Conservation (phyloP, 2,113 vertebrate genomes). For the Ovis aries region DNA sequence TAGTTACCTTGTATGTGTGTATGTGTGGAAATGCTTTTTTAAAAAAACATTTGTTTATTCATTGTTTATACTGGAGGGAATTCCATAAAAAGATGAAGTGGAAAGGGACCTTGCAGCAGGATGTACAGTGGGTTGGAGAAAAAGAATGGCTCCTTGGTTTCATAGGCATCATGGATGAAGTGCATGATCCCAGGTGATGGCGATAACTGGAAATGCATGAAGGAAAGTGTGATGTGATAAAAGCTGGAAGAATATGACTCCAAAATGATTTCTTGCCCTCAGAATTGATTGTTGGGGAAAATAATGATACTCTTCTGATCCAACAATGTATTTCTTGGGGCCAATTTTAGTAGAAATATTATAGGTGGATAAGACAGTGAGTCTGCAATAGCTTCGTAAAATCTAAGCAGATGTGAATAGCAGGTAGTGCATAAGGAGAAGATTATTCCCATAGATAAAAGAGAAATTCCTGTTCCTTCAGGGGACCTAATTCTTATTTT, state of each 20-base stretch:
- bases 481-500: not conserved
- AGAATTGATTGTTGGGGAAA: not conserved
- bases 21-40: not conserved
- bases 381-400: not conserved
- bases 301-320: not conserved
- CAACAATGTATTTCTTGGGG: not conserved
- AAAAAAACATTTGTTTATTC: not conserved
- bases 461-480: not conserved
- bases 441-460: not conserved
- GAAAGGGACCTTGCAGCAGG: not conserved
- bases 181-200: not conserved
- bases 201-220: not conserved
- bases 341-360: not conserved
- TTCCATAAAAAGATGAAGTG: not conserved
- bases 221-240: not conserved
- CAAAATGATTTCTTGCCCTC: not conserved
- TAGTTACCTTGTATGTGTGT: not conserved
- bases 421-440: not conserved
- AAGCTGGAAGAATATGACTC: not conserved
- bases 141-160: not conserved
- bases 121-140: fast-evolving
- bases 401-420: not conserved
- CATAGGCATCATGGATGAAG: not conserved
- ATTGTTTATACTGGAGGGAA: not conserved
- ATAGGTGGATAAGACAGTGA: not conserved